phyloP scores from a whole-genome alignment of 2,797 vertebrate genomes.

The Halcyon leucocephala region DNA sequence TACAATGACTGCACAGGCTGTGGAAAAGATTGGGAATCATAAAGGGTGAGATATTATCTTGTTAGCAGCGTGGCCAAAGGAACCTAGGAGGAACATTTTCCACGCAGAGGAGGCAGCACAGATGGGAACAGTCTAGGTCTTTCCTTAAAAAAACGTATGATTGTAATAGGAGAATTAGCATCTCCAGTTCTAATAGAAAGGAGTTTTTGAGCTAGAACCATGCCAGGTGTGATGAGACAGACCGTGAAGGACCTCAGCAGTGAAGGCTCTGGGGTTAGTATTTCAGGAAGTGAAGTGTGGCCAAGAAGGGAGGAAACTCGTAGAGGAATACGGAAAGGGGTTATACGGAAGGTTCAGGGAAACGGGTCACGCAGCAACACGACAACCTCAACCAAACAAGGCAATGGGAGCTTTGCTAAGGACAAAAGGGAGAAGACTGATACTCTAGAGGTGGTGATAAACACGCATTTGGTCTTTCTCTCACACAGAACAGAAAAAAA shows the following conservation, averaged over 20 bases:
- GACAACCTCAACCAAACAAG: not conserved
- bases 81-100: not conserved
- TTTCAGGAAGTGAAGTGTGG: not conserved
- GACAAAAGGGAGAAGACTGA: not conserved
- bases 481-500: not conserved
- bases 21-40: not conserved
- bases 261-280: not conserved
- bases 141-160: not conserved
- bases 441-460: not conserved
- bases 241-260: not conserved
- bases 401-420: not conserved
- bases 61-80: not conserved
- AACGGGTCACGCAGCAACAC: not conserved
- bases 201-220: not conserved
- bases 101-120: not conserved
- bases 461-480: not conserved
- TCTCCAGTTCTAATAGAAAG: not conserved
- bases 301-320: not conserved
- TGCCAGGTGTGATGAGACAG: not conserved
- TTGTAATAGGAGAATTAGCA: not conserved
- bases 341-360: not conserved
- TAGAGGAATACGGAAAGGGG: not conserved
- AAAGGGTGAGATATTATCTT: not conserved
- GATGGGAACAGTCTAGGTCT: not conserved
- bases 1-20: not conserved